Conservation (phyloP, 2,888 invertebrate species). For the Standfussiana lucernea region DNA sequence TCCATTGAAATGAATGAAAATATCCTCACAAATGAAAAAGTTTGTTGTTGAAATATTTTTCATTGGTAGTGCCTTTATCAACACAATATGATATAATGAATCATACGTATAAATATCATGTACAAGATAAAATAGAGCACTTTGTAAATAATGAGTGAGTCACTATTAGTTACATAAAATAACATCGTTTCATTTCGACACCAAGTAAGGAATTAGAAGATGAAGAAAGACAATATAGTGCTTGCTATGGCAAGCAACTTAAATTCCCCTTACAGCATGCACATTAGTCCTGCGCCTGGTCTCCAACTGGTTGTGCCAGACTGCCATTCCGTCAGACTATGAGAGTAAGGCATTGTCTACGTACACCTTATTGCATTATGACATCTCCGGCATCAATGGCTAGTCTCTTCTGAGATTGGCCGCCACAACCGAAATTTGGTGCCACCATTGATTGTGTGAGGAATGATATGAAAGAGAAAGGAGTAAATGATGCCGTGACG, state of each 20-base stretch:
- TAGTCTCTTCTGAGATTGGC: neutral
- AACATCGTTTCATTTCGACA: neutral
- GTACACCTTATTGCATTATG: neutral
- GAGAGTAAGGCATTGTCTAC: too few relatives aligned
- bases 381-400: neutral
- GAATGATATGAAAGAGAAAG: too few relatives aligned
- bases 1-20: neutral
- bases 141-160: slow-evolving; percentile 44
- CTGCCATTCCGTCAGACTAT: neutral
- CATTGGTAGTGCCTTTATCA: slow-evolving; percentile 31
- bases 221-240: neutral
- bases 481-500: too few relatives aligned
- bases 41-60: neutral
- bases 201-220: neutral
- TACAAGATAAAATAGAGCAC: slow-evolving; percentile 29
- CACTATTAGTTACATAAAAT: slow-evolving; percentile 35
- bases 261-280: neutral
- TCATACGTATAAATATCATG: slow-evolving; percentile 40
- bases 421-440: neutral
- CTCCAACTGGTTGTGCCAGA: neutral
- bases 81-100: slow-evolving; percentile 26
- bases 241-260: neutral
- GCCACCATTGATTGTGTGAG: too few relatives aligned
- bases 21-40: neutral
- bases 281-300: neutral